Conservation (phyloP, 1,140 invertebrate genomes). For the Leptinotarsa undecemlineata region DNA sequence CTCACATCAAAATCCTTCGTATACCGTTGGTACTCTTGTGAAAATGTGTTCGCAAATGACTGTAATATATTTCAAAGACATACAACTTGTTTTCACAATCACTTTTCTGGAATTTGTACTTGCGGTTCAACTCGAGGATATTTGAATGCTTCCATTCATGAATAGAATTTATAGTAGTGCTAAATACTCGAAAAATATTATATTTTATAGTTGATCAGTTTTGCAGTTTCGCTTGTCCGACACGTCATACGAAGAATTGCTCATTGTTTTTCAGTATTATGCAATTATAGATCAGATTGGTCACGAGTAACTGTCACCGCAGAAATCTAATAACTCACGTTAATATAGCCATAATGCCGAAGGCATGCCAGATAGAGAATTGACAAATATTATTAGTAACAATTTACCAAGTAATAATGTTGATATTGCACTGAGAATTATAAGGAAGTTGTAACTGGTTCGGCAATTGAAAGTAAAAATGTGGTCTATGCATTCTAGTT, state of each 20-base stretch:
- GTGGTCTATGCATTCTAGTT: neutral
- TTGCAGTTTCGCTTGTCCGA: neutral
- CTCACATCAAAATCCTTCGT: too few relatives aligned
- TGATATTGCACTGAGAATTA: neutral
- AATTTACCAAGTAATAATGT: neutral
- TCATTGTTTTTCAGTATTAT: neutral
- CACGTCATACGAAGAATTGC: neutral
- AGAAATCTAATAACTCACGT: slow-evolving; percentile 4
- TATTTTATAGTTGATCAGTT: too few relatives aligned
- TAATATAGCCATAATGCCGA: neutral
- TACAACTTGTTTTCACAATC: too few relatives aligned
- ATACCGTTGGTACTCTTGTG: too few relatives aligned
- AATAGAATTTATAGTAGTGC: too few relatives aligned
- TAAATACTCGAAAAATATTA: too few relatives aligned
- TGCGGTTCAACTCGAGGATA: too few relatives aligned
- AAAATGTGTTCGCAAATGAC: too few relatives aligned
- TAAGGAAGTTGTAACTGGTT: neutral
- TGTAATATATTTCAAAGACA: too few relatives aligned
- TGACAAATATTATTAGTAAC: slow-evolving; percentile 8
- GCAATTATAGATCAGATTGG: neutral
- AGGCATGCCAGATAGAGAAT: neutral
- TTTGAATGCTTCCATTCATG: too few relatives aligned
- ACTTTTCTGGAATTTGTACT: too few relatives aligned
- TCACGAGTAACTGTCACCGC: neutral
- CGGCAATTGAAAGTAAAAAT: neutral